These are phyloP conservation scores for Ochropleura leucogaster DNA, from an alignment of 2,888 invertebrate genomes.

Conservation along the genomic window DNA sequence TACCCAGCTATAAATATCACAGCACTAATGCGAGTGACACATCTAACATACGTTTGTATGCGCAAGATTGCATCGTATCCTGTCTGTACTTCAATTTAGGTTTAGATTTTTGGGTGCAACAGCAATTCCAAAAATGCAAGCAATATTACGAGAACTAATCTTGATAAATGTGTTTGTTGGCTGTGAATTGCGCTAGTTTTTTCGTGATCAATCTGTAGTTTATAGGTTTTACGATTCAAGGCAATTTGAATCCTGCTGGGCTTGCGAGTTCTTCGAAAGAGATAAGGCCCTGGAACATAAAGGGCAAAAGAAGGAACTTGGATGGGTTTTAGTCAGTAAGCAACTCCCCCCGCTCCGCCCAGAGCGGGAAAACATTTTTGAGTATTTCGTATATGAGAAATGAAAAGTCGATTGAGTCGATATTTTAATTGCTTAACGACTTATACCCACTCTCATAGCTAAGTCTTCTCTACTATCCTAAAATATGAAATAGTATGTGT, in stretches of 20 bases:
- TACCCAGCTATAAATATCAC: slow-evolving; percentile 79
- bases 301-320: too few relatives aligned
- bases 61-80: slow-evolving; percentile 36
- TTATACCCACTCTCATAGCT: neutral
- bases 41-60: slow-evolving; percentile 51
- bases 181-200: slow-evolving; percentile 11
- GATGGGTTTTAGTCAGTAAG: too few relatives aligned
- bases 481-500: neutral
- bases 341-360: too few relatives aligned
- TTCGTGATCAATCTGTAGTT: neutral
- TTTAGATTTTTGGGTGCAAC: slow-evolving; percentile 8
- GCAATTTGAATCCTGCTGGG: neutral
- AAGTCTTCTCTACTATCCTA: neutral
- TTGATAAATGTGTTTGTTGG: slow-evolving; percentile 33
- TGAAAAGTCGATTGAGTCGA: neutral
- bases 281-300: too few relatives aligned
- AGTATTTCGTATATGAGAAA: too few relatives aligned
- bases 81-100: neutral
- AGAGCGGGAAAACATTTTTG: too few relatives aligned
- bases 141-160: slow-evolving; percentile 22
- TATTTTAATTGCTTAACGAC: neutral
- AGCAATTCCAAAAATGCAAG: slow-evolving; percentile 11
- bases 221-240: neutral
- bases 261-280: too few relatives aligned
- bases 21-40: slow-evolving; percentile 76